Base-by-base conservation (phyloP, 2,797 vertebrate species). In the Muscicapa striata region DNA sequence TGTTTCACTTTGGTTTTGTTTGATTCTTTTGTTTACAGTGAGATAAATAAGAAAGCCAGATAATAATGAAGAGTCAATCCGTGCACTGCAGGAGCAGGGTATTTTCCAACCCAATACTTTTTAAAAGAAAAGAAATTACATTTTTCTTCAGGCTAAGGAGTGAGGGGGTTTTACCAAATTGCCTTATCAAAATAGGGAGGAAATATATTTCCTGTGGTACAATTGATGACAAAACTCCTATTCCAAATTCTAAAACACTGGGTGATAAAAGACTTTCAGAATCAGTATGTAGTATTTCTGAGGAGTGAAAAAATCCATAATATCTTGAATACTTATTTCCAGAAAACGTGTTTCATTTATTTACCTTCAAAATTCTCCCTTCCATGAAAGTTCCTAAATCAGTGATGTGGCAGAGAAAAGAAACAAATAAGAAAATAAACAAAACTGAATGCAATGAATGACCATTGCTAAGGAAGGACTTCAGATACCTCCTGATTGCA, bases 161-260 rank as follows among this genome's bases (percentile, higher is more conserved):
- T 6, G 8, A 2, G 3, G 3, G 5, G 2, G 2, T 1, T 11
- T 70, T 81, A 45, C 7, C 2, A 23, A 80, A 74, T 46, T 84
- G 1, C 26, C 22, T 62, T 79, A 82, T 76, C 43, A 72, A 46
- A 87, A 68, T 13, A 68, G 9, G 8, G 45, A 58, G 13, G 61
- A 62, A 87, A 43, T 45, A 8, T 34, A 43, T 67, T 82, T 41
- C 29, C 10, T 48, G 17, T 46, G 40, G 9, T 59, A 59, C 8
- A 85, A 30, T 5, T 79, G 51, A 72, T 16, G n/a, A 57, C 6
- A 87, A 87, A 87, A 29, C 23, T 69, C 13, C 23, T 73, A 5
- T 84, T 89, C 24, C 48, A 66, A 22, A 73, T 87, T 85, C 59
- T 57, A 51, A 90, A 90, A 34, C 14, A 59, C 7, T 57, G 32